Conservation (phyloP, 2,113 vertebrate species). For the Halcyon senegalensis region DNA sequence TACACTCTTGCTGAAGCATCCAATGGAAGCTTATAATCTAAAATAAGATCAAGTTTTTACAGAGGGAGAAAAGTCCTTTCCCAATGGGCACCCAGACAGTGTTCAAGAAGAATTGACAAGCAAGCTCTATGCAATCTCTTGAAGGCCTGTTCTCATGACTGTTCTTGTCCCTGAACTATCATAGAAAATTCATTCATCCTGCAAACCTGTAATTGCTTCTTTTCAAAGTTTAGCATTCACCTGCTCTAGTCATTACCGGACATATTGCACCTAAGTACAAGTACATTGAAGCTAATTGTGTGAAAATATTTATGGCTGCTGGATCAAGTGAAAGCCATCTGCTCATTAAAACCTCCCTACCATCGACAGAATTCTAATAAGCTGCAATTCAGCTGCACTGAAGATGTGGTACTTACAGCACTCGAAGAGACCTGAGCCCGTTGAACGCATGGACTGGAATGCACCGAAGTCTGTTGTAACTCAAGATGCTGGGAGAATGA, state of each 20-base stretch:
- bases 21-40: neutral
- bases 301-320: neutral
- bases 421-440: slow-evolving; percentile 89
- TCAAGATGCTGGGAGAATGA: slow-evolving; percentile 85
- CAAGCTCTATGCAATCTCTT: neutral
- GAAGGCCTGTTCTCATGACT: neutral
- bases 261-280: slow-evolving; percentile 17
- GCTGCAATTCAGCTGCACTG: neutral
- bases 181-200: neutral
- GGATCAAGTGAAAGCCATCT: neutral
- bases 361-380: neutral
- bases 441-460: slow-evolving; percentile 90
- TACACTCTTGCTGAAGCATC: neutral
- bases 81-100: neutral
- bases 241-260: neutral
- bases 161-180: neutral
- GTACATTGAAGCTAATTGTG: neutral
- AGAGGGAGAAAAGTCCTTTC: neutral
- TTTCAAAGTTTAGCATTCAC: slow-evolving; percentile 15
- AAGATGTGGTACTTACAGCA: slow-evolving; percentile 87
- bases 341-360: neutral
- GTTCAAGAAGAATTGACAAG: neutral
- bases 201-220: neutral
- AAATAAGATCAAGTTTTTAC: neutral
- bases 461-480: slow-evolving; percentile 94